Conservation (phyloP, 2,113 vertebrate species). For the Blennius ocellaris region DNA sequence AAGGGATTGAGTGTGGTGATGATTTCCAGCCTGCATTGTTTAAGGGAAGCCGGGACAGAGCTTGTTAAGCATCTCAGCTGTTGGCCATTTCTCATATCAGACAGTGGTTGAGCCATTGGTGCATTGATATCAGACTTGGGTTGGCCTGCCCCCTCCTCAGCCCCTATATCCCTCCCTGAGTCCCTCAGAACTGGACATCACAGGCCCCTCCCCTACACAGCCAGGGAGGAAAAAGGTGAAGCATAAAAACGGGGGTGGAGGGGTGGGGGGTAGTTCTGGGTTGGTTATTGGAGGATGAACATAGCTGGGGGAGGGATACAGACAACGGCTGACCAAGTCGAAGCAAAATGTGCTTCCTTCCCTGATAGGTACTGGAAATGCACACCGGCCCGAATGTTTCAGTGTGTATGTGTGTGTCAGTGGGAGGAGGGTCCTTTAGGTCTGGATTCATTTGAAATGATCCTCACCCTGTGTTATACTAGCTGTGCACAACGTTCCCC, state of each 20-base stretch:
- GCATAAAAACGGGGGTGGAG: no score
- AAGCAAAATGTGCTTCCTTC: slow-evolving; percentile 58
- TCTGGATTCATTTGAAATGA: slow-evolving; percentile 58
- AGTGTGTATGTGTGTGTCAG: slow-evolving; percentile 21
- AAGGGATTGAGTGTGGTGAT: slow-evolving; percentile 48
- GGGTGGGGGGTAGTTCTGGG: slow-evolving; percentile 26
- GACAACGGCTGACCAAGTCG: slow-evolving; percentile 43
- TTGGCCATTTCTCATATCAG: slow-evolving; percentile 70
- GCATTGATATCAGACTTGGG: slow-evolving; percentile 54
- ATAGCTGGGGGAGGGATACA: slow-evolving; percentile 53
- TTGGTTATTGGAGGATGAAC: slow-evolving; percentile 47
- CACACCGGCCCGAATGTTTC: slow-evolving; percentile 50
- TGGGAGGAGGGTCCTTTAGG: slow-evolving; percentile 38
- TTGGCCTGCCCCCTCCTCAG: slow-evolving; percentile 19
- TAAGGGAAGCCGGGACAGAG: slow-evolving; percentile 42
- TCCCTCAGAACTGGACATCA: slow-evolving; percentile 70
- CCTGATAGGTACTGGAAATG: slow-evolving; percentile 45
- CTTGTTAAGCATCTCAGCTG: slow-evolving; percentile 68
- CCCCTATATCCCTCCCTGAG: slow-evolving; percentile 41
- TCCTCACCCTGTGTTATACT: slow-evolving; percentile 53
- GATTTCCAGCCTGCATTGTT: slow-evolving; percentile 57
- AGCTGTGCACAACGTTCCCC: slow-evolving; percentile 33
- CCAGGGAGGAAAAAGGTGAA: slow-evolving; percentile 51
- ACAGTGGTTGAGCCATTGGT: slow-evolving; percentile 67
- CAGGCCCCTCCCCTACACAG: slow-evolving; percentile 57